A percentile compares a stretch with the other conserved stretches of the same genome.
Conservation (phyloP, 1,140 invertebrate genomes). For the Holcopasites calliopsidis region DNA sequence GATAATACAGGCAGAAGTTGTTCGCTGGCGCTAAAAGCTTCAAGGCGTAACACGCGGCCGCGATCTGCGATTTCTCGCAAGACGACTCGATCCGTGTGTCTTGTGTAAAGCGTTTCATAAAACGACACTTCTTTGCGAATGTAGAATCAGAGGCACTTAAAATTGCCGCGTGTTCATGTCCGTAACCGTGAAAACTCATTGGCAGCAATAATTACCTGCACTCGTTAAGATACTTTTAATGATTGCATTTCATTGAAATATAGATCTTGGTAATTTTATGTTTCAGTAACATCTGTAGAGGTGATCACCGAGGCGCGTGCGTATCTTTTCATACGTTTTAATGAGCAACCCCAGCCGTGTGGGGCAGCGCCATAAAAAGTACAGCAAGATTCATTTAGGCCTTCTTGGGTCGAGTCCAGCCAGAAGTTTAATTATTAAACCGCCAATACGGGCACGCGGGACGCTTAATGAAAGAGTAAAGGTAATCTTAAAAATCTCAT, state of each 20-base stretch:
- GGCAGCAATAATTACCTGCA: too few species aligned
- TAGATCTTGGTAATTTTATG: too few species aligned
- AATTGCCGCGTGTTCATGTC: too few species aligned
- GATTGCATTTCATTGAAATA: too few species aligned
- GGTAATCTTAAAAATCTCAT: conserved; percentile 26
- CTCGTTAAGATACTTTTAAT: too few species aligned
- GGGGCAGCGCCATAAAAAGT: background rate
- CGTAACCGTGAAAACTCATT: too few species aligned
- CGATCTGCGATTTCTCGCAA: background rate
- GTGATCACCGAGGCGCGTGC: background rate
- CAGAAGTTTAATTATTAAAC: conserved; percentile 6
- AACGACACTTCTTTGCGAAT: too few species aligned
- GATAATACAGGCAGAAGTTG: conserved; percentile 10
- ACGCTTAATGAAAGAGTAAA: conserved; percentile 4
- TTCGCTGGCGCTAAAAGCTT: conserved; percentile 15
- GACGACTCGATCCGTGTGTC: background rate
- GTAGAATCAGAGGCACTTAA: too few species aligned
- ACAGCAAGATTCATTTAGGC: background rate
- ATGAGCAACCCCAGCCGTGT: background rate
- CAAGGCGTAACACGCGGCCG: background rate
- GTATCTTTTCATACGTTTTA: conserved; percentile 12
- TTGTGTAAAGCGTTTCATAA: too few species aligned
- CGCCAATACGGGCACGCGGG: background rate
- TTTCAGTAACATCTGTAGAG: background rate
- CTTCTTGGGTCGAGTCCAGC: too few species aligned